These are phyloP conservation scores for Diceros bicornis DNA, from an alignment of 2,797 vertebrate species.

Conservation along the genomic window DNA sequence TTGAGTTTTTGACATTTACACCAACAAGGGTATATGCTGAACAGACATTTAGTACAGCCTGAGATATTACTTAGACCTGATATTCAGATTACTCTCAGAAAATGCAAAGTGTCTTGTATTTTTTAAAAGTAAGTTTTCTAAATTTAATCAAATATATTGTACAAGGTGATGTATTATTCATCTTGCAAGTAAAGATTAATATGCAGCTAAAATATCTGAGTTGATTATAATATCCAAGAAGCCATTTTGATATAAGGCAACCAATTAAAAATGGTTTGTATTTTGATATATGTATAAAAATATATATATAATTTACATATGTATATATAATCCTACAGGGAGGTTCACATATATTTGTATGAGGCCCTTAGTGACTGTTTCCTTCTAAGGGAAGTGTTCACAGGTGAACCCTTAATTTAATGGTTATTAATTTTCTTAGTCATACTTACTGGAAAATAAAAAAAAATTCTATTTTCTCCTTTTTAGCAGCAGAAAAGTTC, in stretches of 20 bases:
- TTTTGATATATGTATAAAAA: neutral
- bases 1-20: conserved; percentile 54
- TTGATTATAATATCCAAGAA: neutral
- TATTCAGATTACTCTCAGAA: neutral
- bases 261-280: neutral
- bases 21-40: neutral
- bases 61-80: conserved; percentile 8
- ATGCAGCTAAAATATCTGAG: neutral
- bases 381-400: neutral
- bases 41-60: conserved; percentile 40
- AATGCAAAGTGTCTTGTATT: neutral
- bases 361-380: neutral
- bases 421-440: too few species aligned
- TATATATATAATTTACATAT: neutral
- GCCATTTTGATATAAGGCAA: neutral
- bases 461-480: neutral
- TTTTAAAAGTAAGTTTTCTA: neutral
- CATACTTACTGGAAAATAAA: too few species aligned
- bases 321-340: neutral
- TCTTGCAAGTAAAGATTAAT: conserved; percentile 8
- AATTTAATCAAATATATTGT: conserved; percentile 43
- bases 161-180: neutral
- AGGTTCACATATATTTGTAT: neutral
- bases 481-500: neutral
- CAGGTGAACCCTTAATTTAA: neutral